These are phyloP conservation scores for Anolis carolinensis DNA, from an alignment of 2,113 vertebrate genomes.

Conservation along the genomic window DNA sequence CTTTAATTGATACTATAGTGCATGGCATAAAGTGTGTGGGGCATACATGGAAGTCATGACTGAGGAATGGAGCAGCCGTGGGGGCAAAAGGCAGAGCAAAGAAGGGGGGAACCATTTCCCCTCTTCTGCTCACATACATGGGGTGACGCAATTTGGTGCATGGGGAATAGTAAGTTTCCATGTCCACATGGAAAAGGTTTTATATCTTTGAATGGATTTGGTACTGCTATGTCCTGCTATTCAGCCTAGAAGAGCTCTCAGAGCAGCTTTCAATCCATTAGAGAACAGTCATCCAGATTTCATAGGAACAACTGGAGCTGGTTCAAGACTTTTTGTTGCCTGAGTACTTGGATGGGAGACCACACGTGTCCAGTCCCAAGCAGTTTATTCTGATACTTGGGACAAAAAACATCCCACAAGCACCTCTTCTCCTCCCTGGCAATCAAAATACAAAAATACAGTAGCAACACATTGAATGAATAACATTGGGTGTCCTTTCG, in stretches of 20 bases:
- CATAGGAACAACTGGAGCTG: neutral
- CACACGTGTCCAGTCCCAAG: neutral
- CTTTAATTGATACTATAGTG: conserved; percentile 49
- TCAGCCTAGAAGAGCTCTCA: neutral
- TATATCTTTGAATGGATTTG: neutral
- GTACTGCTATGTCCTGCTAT: neutral
- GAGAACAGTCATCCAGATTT: neutral
- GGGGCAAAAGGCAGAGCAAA: neutral
- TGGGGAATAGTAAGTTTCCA: neutral
- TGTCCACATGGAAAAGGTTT: neutral
- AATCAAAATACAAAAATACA: neutral
- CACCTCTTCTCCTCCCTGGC: neutral
- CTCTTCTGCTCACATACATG: too few species aligned
- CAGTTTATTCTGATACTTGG: neutral
- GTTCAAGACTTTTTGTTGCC: neutral
- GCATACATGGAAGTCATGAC: neutral
- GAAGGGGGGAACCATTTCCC: too few species aligned
- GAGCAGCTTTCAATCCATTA: neutral
- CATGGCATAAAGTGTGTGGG: neutral
- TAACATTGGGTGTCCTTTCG: neutral
- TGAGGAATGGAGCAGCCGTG: neutral
- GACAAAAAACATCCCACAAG: neutral
- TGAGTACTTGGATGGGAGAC: neutral
- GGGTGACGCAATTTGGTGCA: neutral
- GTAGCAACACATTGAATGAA: neutral